Conservation (phyloP, 2,888 invertebrate genomes). For the Monopis laevigella region DNA sequence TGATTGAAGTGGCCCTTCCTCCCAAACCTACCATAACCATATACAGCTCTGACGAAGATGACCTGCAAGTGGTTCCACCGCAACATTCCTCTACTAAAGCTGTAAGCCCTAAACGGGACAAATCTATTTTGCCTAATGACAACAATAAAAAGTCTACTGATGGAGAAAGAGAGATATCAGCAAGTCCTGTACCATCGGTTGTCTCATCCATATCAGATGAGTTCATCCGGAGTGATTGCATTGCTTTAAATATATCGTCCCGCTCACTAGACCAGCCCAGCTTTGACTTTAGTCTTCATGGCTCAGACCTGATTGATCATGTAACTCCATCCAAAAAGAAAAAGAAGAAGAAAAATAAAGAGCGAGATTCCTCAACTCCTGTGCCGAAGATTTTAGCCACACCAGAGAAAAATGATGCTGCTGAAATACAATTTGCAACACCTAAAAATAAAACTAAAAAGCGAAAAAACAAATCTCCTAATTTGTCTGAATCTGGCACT, state of each 20-base stretch:
- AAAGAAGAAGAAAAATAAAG: conserved; percentile 50
- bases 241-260: conserved; percentile 57
- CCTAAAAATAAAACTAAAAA: conserved; percentile 57
- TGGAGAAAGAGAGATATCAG: conserved; percentile 29
- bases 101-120: background rate
- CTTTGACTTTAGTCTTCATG: conserved; percentile 60
- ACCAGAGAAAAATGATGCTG: conserved; percentile 16
- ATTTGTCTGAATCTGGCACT: no score
- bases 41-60: conserved; percentile 60
- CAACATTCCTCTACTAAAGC: conserved; percentile 18
- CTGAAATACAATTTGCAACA: conserved; percentile 51
- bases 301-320: conserved; percentile 46
- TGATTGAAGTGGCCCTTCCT: conserved; percentile 52
- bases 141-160: conserved; percentile 14
- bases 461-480: conserved; percentile 42
- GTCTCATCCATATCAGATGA: conserved; percentile 61
- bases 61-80: conserved; percentile 26
- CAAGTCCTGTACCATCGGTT: conserved; percentile 57
- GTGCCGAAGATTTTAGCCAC: conserved; percentile 18
- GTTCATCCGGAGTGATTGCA: conserved; percentile 56
- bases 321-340: conserved; percentile 45
- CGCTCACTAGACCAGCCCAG: conserved; percentile 37
- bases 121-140: conserved; percentile 11
- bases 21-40: conserved; percentile 57
- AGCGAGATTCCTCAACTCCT: conserved; percentile 33